These are phyloP conservation scores for Caenorhabditis zanzibari DNA, from an alignment of 2,888 invertebrate species.

Conservation along the genomic window DNA sequence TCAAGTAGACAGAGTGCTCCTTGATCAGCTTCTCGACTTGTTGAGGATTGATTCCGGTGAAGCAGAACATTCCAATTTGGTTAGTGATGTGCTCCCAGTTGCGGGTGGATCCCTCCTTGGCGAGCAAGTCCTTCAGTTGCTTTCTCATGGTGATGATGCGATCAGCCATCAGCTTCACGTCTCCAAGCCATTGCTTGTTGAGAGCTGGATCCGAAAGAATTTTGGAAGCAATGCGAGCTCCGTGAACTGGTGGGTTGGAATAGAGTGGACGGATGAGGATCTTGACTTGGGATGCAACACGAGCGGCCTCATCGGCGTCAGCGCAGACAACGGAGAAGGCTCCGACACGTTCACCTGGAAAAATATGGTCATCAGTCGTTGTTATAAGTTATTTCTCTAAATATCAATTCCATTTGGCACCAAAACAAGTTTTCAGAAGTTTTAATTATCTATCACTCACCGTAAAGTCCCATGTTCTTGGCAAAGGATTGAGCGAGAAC, in stretches of 20 bases:
- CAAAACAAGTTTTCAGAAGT: neutral
- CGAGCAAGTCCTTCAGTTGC: conserved; percentile 89
- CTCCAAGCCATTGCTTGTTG: conserved; percentile 92
- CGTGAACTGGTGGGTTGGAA: conserved; percentile 97
- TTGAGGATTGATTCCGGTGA: conserved; percentile 90
- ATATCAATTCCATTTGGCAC: too few relatives aligned
- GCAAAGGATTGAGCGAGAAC: conserved; percentile 97
- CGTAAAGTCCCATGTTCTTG: conserved; percentile 99
- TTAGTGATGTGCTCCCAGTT: conserved; percentile 96
- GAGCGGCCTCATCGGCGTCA: conserved; percentile 90
- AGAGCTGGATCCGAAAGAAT: conserved; percentile 90
- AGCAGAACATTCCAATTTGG: conserved; percentile 98
- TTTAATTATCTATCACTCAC: conserved; percentile 85
- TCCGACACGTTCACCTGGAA: conserved; percentile 93
- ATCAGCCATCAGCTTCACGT: conserved; percentile 98
- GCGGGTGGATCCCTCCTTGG: conserved; percentile 88
- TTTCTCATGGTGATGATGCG: conserved; percentile 94
- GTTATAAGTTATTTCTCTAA: too few relatives aligned
- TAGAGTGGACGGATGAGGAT: conserved; percentile 84
- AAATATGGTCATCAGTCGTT: neutral
- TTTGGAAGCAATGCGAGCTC: conserved; percentile 92
- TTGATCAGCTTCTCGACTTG: conserved; percentile 79
- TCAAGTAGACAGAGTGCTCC: conserved; percentile 88
- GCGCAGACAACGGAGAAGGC: conserved; percentile 91
- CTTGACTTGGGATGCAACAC: conserved; percentile 86